phyloP scores from a whole-genome alignment of 2,797 vertebrate genomes.

The Novumbra hubbsi region DNA sequence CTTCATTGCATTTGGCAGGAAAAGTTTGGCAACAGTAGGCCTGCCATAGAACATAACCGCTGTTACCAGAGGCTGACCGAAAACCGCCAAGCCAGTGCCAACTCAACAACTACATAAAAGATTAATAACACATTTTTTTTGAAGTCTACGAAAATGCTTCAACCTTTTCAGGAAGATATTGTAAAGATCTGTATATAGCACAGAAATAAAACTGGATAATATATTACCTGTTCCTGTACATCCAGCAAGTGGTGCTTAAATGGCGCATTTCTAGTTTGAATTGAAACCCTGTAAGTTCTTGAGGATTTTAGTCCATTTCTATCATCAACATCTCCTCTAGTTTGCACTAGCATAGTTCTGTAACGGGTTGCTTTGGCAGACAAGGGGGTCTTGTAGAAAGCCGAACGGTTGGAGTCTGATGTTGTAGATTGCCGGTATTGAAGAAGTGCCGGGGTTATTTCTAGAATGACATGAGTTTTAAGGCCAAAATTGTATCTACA shows the following conservation, averaged over 20 bases:
- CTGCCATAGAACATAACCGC: conserved; percentile 88
- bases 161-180: conserved; percentile 98
- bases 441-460: conserved; percentile 44
- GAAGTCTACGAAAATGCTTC: conserved; percentile 98
- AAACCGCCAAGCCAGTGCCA: conserved; percentile 96
- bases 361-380: conserved; percentile 68
- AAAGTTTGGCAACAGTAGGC: conserved; percentile 87
- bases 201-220: conserved; percentile 98
- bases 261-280: conserved; percentile 86
- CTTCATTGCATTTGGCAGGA: conserved; percentile 89
- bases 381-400: conserved; percentile 71
- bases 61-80: conserved; percentile 88
- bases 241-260: conserved; percentile 87
- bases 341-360: conserved; percentile 68
- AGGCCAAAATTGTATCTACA: conserved; percentile 37
- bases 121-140: conserved; percentile 73
- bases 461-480: conserved; percentile 47
- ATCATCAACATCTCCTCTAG: conserved; percentile 49
- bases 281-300: conserved; percentile 84
- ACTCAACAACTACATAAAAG: conserved; percentile 71
- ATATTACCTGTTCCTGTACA: conserved; percentile 94
- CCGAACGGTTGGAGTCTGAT: conserved; percentile 39
- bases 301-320: conserved; percentile 71
- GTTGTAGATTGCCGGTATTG: conserved; percentile 43
- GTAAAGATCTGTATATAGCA: conserved; percentile 99